Evolutionary conservation across 2,797 vertebrate genomes (phyloP).

Genomic region (Pseudochromis fuscus): DNA sequence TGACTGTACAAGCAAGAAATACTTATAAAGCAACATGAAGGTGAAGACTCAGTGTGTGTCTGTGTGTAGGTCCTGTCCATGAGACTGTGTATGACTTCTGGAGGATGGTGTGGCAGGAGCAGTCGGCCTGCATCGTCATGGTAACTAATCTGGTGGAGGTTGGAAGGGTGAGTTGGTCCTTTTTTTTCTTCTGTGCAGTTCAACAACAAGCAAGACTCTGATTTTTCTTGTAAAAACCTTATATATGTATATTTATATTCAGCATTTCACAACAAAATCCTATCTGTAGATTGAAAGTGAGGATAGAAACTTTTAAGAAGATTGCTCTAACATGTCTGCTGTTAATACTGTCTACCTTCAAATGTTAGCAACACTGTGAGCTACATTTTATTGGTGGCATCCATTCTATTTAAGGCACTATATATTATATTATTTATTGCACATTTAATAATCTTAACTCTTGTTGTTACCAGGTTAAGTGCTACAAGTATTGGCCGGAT

Average conservation of each 20-base stretch:
- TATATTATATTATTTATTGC: no score
- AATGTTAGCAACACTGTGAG: no score
- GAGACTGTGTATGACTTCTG: constrained; percentile 99
- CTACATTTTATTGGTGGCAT: background rate
- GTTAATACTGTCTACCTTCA: no score
- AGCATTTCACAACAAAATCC: background rate
- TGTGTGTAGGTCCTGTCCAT: constrained; percentile 92
- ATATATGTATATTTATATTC: no score
- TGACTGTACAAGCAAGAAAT: no score
- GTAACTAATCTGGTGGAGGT: constrained; percentile 99
- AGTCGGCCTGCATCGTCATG: constrained; percentile 98
- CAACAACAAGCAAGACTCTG: background rate
- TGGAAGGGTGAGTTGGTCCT: constrained; percentile 90
- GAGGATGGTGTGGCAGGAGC: constrained; percentile 99
- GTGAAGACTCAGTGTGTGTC: no score
- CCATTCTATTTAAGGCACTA: background rate
- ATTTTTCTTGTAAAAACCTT: background rate
- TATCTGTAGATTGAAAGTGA: no score
- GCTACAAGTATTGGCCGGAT: constrained; percentile 99
- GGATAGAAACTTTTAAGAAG: no score
- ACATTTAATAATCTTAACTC: background rate
- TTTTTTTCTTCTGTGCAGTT: background rate
- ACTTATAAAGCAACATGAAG: no score
- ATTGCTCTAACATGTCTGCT: no score
- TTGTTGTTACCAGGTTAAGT: constrained; percentile 90